Base-by-base conservation (phyloP, 2,888 invertebrate genomes). In the Neelides folsomi region DNA sequence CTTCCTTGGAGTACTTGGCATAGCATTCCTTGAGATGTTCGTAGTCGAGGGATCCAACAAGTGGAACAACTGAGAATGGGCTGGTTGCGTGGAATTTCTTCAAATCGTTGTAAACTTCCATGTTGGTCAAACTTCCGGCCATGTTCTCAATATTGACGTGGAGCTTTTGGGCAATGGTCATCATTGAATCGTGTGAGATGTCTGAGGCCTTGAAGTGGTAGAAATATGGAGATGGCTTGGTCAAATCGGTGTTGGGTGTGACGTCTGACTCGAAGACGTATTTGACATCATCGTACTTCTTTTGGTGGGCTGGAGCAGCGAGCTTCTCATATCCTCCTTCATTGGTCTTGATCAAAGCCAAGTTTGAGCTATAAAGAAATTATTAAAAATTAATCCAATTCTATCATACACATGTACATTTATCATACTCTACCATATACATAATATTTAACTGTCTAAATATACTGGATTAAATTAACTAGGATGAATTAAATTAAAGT, bases 71-170 rank as follows among this genome's bases (percentile, higher is more conserved):
- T 43, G 55, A 16, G 58, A 57, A 57, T 38, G 63, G 63, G 54
- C 55, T 58, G 51, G 50, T 49, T 39, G 53, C 52, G 60, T 64
- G 63, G 60, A 63, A 63, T 39, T 58, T 49, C 47, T 58, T 55
- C 34, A 58, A 39, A 43, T 62, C 59, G 45, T 59, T 55, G 56
- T 41, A 60, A 16, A 58, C 62, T 12, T 45, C 54, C 19, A 56
- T 44, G 44, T 39, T 51, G 36, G 59, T 58, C 45, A 62, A 49
- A 52, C 58, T 57, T 42, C 58, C 55, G 38, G 58, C 55, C 16
- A 62, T 18, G 40, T 57, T 56, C 51, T 62, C 47, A 52, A 64
- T 60, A 51, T 51, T 46, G 16, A 47, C 49, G 18, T 56, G 42
- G 40, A 62, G 55, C 51, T 54, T 27, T 7, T 27, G 27, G 27